These are phyloP conservation scores for Globia sparganii DNA, from an alignment of 2,888 invertebrate genomes.

Conservation along the genomic window DNA sequence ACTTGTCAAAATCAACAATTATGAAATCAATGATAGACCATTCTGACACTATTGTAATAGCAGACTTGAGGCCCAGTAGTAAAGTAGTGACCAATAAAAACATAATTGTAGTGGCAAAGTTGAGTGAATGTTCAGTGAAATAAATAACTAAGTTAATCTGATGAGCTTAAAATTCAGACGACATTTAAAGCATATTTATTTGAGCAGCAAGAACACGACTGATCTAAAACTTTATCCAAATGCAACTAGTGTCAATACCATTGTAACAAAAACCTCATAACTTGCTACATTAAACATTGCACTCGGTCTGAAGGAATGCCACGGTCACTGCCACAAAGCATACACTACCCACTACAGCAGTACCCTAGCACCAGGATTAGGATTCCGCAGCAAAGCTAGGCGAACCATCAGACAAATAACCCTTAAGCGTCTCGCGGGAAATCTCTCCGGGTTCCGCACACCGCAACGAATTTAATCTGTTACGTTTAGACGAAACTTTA, in stretches of 20 bases:
- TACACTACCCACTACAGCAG: constrained; percentile 19
- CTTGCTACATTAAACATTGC: constrained; percentile 16
- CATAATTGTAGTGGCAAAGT: neutral
- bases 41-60: too few species aligned
- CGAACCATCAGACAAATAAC: constrained; percentile 59
- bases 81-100: too few species aligned
- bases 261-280: neutral
- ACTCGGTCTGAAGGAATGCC: constrained; percentile 26
- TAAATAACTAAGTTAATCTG: neutral
- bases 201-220: neutral
- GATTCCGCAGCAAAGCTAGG: constrained; percentile 52
- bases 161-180: neutral
- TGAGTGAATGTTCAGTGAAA: too few species aligned
- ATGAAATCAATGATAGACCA: too few species aligned
- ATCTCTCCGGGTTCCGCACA: constrained; percentile 50
- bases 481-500: constrained; percentile 60
- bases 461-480: constrained; percentile 66
- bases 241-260: constrained; percentile 45
- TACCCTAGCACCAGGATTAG: constrained; percentile 43
- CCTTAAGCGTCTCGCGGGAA: constrained; percentile 59
- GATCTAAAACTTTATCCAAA: neutral
- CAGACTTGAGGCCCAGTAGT: too few species aligned
- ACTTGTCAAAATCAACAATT: too few species aligned
- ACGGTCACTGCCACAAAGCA: constrained; percentile 26
- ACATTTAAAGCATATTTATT: neutral